Evolutionary conservation across 2,797 vertebrate species (phyloP).

Genomic region (Prionace glauca): DNA sequence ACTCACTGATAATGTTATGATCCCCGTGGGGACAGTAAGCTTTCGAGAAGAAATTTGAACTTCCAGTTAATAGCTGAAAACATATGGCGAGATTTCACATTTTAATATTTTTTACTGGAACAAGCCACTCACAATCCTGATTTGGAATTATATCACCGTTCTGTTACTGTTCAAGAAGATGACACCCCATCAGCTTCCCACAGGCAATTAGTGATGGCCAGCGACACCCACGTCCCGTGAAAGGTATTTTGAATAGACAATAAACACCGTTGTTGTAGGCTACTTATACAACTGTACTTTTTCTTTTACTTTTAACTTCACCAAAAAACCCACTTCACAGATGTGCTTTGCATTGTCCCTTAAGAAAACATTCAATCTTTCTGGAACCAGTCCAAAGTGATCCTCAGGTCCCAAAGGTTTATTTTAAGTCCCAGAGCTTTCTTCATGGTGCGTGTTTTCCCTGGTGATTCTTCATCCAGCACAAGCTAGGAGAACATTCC

Average conservation of each 20-base stretch:
- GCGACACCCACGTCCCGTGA: too few relatives aligned
- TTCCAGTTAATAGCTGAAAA: neutral
- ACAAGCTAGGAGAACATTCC: too few relatives aligned
- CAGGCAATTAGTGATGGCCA: too few relatives aligned
- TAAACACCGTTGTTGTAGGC: neutral
- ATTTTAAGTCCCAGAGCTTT: neutral
- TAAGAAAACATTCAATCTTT: neutral
- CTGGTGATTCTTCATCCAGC: too few relatives aligned
- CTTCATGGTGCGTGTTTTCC: too few relatives aligned
- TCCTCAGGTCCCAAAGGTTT: neutral
- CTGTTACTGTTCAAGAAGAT: too few relatives aligned
- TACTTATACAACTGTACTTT: neutral
- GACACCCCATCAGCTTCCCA: too few relatives aligned
- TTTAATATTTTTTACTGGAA: neutral
- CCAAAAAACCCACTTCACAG: too few relatives aligned
- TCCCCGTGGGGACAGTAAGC: too few relatives aligned
- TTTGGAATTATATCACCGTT: too few relatives aligned
- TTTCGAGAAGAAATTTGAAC: neutral
- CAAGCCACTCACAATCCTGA: too few relatives aligned
- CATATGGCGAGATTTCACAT: neutral
- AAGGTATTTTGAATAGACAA: neutral
- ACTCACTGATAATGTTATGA: neutral
- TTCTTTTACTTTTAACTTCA: too few relatives aligned
- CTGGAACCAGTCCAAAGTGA: neutral
- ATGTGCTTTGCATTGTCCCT: neutral